Base-by-base conservation (phyloP, 1,140 invertebrate species). In the Propsilocerus akamusi region DNA sequence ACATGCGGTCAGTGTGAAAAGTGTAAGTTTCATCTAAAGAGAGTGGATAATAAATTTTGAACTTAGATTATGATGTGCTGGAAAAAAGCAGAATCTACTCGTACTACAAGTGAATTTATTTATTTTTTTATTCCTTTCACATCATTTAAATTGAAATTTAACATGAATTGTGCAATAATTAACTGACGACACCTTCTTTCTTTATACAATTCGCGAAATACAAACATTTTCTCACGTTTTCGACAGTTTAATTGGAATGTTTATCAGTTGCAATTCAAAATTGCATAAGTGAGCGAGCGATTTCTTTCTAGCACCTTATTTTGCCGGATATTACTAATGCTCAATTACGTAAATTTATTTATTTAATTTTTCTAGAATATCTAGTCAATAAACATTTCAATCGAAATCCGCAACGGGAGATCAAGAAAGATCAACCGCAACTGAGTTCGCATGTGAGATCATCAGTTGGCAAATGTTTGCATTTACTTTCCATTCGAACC, bases 21-120 rank as follows among this genome's bases (percentile, higher is more conserved):
- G 54, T 53, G 62, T 61, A 57, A 64, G 55, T 60, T 64, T 64
- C 62, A 64, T 64, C 62, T 64, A 54, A 26, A 47, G 46, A 47
- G 14, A 47, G n/a, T 24, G 24, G 14, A 25, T 20, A 20, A 17
- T 30, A 30, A 11, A 30, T 11, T 30, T n/a, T 30, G 10, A 30
- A 30, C 5, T n/a, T 37, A 17, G 14, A 14, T 37, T 37, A 37
- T 17, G 22, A 2, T 41, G 22, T n/a, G 14, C 10, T 12, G 14
- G 28, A 30, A n/a, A 30, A 30, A 30, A 30, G 14, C 10, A 30
- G 14, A n/a, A 30, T 30, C 14, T 12, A 7, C 11, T 30, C 14
- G 28, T n/a, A 30, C 14, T 12, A 30, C 7, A n/a, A 30, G 14
- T 30, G 14, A 12, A 30, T 12, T 30, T 10, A 30, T 12, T 30